Evolutionary conservation across 2,797 vertebrate genomes (phyloP).

Genomic region (Champsocephalus esox): DNA sequence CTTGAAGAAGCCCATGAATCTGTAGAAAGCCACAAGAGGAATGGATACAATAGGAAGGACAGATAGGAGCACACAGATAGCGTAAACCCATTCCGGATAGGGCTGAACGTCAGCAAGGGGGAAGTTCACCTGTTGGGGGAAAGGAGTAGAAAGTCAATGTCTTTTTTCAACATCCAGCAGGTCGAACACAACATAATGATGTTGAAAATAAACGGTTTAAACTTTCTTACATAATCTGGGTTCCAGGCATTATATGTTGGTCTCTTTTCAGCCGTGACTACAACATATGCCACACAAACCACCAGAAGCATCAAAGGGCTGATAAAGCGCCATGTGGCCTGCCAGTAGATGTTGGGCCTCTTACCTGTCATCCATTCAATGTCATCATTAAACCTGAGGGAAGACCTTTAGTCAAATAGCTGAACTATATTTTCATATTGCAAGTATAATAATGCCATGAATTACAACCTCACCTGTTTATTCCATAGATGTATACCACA

Average conservation of each 20-base stretch:
- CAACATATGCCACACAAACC: conserved; percentile 83
- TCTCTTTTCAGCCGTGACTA: conserved; percentile 60
- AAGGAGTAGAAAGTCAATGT: conserved; percentile 18
- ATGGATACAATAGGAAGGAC: conserved; percentile 79
- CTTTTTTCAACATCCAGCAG: background rate
- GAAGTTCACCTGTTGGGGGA: conserved; percentile 79
- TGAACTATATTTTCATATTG: background rate
- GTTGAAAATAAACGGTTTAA: background rate
- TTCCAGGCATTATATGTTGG: conserved; percentile 87
- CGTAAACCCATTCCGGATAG: conserved; percentile 85
- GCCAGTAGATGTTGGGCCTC: conserved; percentile 86
- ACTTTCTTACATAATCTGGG: conserved; percentile 82
- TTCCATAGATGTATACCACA: conserved; percentile 85
- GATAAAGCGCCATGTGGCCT: conserved; percentile 83
- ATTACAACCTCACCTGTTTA: conserved; percentile 78
- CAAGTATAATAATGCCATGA: background rate
- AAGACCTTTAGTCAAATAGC: background rate
- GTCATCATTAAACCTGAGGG: conserved; percentile 86
- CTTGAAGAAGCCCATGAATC: conserved; percentile 49
- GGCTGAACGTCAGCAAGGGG: conserved; percentile 79
- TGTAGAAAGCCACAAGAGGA: conserved; percentile 79
- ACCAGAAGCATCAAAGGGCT: conserved; percentile 86
- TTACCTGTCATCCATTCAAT: conserved; percentile 87
- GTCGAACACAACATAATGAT: background rate
- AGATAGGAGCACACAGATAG: conserved; percentile 78